These are phyloP conservation scores for Drosophila quinaria DNA, from an alignment of 2,888 invertebrate genomes.

Conservation along the genomic window DNA sequence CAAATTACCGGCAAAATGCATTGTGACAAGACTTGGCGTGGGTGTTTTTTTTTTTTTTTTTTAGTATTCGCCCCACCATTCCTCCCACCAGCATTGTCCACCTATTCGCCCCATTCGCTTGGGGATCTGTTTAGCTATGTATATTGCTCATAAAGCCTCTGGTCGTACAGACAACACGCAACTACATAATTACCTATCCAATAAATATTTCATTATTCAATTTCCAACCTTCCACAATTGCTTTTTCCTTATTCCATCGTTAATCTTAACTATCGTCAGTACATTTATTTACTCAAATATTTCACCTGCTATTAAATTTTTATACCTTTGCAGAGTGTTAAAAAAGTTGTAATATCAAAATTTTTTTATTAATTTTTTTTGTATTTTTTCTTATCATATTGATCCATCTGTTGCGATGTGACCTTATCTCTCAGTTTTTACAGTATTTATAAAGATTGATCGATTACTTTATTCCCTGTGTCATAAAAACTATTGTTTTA, in stretches of 20 bases:
- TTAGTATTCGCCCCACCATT: conserved; percentile 16
- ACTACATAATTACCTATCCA: conserved; percentile 40
- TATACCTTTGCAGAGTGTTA: not conserved
- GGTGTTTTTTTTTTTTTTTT: conserved; percentile 48
- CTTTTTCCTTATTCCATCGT: not conserved
- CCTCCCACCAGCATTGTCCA: not conserved
- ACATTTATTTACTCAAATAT: conserved; percentile 1
- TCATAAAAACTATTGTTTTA: not conserved
- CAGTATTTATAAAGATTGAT: not conserved
- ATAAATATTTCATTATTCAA: conserved; percentile 36
- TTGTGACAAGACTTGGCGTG: conserved; percentile 79
- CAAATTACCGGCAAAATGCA: conserved; percentile 80
- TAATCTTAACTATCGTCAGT: conserved; percentile 10
- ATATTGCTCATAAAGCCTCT: conserved; percentile 17
- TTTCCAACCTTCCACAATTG: conserved; percentile 2
- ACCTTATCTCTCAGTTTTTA: not conserved
- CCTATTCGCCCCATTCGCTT: not conserved
- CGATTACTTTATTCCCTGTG: too few relatives aligned
- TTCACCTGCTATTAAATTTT: not conserved
- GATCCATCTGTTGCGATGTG: not conserved
- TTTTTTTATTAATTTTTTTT: not conserved
- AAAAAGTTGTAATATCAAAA: not conserved
- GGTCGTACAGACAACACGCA: conserved; percentile 15
- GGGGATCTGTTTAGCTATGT: conserved; percentile 30
- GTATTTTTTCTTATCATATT: not conserved